Conservation (phyloP, 2,797 vertebrate species). For the Malurus leucopterus region DNA sequence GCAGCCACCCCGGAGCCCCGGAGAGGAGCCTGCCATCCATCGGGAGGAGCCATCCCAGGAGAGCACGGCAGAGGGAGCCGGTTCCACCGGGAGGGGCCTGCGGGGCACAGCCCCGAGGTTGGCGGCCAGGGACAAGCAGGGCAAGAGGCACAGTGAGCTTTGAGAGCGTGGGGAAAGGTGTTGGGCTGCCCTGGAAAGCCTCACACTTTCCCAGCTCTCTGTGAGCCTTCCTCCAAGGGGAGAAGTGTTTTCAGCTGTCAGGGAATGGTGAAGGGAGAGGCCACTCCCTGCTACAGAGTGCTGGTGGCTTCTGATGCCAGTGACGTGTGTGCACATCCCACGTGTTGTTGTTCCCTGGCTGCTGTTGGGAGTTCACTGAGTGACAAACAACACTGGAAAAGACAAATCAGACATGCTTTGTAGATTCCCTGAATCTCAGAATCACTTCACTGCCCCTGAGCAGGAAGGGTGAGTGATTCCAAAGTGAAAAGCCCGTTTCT, state of each 20-base stretch:
- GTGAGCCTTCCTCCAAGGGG: too few relatives aligned
- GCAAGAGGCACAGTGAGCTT: constrained; percentile 51
- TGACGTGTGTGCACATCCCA: rapidly evolving
- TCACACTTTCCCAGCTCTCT: neutral
- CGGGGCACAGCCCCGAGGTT: constrained; percentile 37
- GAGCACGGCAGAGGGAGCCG: neutral
- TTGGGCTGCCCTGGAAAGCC: neutral
- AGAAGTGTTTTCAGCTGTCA: neutral
- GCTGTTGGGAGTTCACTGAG: rapidly evolving
- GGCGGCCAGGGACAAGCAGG: constrained; percentile 21
- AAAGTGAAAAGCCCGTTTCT: neutral
- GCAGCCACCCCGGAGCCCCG: neutral
- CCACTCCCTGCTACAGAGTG: neutral
- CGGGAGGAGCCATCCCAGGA: neutral
- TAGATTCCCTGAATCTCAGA: neutral
- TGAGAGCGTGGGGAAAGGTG: neutral
- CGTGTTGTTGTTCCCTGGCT: neutral
- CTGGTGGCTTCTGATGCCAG: neutral
- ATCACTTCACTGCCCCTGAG: rapidly evolving
- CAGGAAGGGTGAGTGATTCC: neutral
- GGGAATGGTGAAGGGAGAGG: neutral
- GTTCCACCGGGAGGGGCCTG: neutral
- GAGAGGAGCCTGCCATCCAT: neutral
- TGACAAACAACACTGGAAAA: rapidly evolving
- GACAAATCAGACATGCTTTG: neutral